Base-by-base conservation (phyloP, 2,113 vertebrate species). In the Psammodynastes pulverulentus region DNA sequence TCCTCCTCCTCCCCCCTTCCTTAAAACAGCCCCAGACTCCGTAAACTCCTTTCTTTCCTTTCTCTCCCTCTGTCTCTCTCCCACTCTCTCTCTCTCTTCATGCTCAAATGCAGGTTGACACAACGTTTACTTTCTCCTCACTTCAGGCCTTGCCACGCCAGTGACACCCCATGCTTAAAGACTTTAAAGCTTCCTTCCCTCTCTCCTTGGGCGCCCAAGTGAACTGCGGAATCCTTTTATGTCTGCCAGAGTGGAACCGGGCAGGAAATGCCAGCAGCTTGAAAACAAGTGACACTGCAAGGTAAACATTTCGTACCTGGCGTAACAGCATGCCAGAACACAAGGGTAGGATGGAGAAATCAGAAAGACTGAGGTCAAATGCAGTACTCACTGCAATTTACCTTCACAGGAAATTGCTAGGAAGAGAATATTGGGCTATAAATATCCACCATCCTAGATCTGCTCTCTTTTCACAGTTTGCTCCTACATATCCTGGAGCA, bases 341-440 rank as follows among this genome's bases (percentile, higher is more conserved):
- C 93, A 88, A 54, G 10, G 93, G 92, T 21, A 72, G 5, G 58
- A 34, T 93, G 48, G 92, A 91, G 89, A 94, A 94, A 90, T 56
- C 88, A 92, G 89, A 94, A 92, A 87, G 54, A 62, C 15, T 62
- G 79, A 92, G 92, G 94, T 94, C 93, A 95, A 95, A 94, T 3
- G 84, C 92, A 89, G 84, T 39, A 53, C 79, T 48, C 87, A 93
- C 19, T 1, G 91, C 91, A 46, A 88, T 23, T 43, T 51, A 84
- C 49, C 39, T 95, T 93, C 58, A 79, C 89, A 29, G 92, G 43
- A 93, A 93, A 92, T 24, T 45, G 89, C 91, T 39, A 93, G 24
- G 15, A 24, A 89, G 19, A 12, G 52, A 84, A 51, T 95, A 48
- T 1, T 49, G 4, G 79, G 4, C 39, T 88, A 23, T 79, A n/a